These are phyloP conservation scores for Acanthopagrus latus DNA, from an alignment of 2,797 vertebrate genomes.

Conservation along the genomic window DNA sequence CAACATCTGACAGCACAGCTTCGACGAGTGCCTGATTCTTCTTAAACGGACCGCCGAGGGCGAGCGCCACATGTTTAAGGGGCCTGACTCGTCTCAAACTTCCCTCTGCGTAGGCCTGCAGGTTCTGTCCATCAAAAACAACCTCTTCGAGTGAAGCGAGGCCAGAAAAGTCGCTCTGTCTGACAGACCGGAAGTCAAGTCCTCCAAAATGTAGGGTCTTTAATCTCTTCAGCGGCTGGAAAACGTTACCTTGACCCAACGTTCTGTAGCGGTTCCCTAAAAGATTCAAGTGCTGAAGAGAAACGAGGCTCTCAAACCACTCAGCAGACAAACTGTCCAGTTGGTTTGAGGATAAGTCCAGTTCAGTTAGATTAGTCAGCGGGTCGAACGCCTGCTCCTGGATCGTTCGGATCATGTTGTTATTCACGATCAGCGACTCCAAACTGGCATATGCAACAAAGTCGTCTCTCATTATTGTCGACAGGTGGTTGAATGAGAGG, in stretches of 20 bases:
- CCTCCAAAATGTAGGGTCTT: slow-evolving; percentile 81
- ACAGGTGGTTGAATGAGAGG: slow-evolving; percentile 82
- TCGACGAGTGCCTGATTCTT: neutral
- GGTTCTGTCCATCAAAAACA: slow-evolving; percentile 74
- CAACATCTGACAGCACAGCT: slow-evolving; percentile 74
- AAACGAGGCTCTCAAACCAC: slow-evolving; percentile 83
- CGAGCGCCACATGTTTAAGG: slow-evolving; percentile 71
- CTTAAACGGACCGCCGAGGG: neutral
- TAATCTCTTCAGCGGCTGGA: slow-evolving; percentile 77
- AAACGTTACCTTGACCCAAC: slow-evolving; percentile 77
- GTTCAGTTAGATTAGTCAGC: slow-evolving; percentile 71
- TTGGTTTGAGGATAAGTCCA: slow-evolving; percentile 86
- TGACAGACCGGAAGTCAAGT: slow-evolving; percentile 55
- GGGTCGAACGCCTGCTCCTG: slow-evolving; percentile 73
- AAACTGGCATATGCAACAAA: slow-evolving; percentile 77
- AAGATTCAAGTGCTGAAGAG: slow-evolving; percentile 80
- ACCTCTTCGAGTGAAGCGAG: slow-evolving; percentile 76
- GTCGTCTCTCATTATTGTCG: slow-evolving; percentile 65
- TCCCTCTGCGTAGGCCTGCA: slow-evolving; percentile 68
- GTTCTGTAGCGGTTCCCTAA: slow-evolving; percentile 81
- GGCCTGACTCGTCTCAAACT: slow-evolving; percentile 67
- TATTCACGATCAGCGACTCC: slow-evolving; percentile 70
- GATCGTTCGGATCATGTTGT: slow-evolving; percentile 78
- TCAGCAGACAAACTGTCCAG: slow-evolving; percentile 70
- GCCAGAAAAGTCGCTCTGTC: slow-evolving; percentile 79